Evolutionary conservation across 2,113 vertebrate genomes (phyloP), one percentile per base, ranked within the genome.

Genomic region (Symphodus melops): DNA sequence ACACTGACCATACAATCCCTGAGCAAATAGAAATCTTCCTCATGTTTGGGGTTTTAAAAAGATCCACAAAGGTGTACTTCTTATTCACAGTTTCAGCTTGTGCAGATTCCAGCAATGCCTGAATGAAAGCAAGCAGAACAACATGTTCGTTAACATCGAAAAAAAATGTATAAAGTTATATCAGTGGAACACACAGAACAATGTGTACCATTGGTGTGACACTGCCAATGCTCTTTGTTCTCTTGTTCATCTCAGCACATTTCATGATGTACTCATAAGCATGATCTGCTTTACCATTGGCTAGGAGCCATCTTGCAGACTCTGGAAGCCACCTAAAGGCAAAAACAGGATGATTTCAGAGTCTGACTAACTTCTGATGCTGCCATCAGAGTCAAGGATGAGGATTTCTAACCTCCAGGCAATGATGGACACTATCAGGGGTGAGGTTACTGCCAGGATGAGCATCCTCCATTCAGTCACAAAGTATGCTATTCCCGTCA

Each of bases 261-360:
- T 76, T 88, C 44, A 92, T 77, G 65, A 98, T 92, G 82, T 95
- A 95, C 52, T 42, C 75, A 71, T 95, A 94, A 36, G 96, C 97
- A 63, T 86, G 85, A 0, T 94, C 88, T 42, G 88, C 71, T 21
- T 90, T 93, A 52, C 95, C 95, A 1, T 93, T 96, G 25, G 94
- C 94, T 84, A 96, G 81, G 62, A 97, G 95, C 97, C 97, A 98
- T 36, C 96, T 90, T 0, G 96, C 96, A 51, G 97, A 98, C 88
- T 98, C 97, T 51, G 97, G 96, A 65, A 98, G 92, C 96, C 96
- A 96, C 94, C 97, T 98, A 55, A 20, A 11, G 61, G n/a, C 13
- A 57, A 8, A 82, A 9, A 77, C 5, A 28, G 8, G 11, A 20
- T 21, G 20, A 36, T 17, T 41, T 78, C 19, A 55, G 16, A 37